Conservation (phyloP, 2,797 vertebrate species). For the Myotis daubentonii region DNA sequence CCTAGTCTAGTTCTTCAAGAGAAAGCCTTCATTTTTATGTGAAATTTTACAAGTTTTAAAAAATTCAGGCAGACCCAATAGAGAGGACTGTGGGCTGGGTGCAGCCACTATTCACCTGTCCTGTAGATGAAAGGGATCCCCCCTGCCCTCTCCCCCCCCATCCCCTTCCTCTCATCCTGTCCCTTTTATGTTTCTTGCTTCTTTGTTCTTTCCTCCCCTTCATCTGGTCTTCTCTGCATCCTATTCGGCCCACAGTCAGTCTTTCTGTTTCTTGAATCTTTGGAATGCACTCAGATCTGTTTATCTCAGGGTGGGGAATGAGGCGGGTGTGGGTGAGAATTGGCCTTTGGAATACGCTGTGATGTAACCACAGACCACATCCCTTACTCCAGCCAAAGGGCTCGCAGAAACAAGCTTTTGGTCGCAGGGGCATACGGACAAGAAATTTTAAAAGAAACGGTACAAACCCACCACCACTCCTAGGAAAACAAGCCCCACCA, state of each 20-base stretch:
- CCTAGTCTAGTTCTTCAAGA: not conserved
- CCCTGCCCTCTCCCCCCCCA: not conserved
- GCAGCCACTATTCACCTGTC: not conserved
- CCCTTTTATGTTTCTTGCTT: not conserved
- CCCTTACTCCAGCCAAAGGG: conserved; percentile 47
- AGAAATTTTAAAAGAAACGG: not conserved
- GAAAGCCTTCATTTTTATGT: conserved; percentile 3
- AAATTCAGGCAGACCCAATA: not conserved
- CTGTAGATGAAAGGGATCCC: not conserved
- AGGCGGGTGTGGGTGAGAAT: conserved; percentile 38
- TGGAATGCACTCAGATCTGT: conserved; percentile 1
- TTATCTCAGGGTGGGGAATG: conserved; percentile 20
- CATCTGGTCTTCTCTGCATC: not conserved
- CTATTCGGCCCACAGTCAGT: not conserved
- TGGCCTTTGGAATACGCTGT: conserved; percentile 46
- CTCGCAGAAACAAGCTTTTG: conserved; percentile 56
- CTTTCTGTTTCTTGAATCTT: not conserved
- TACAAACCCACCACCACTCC: not conserved
- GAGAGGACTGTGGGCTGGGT: not conserved
- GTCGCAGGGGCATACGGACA: not conserved
- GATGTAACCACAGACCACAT: conserved; percentile 66
- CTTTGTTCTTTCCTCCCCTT: not conserved
- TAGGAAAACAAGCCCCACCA: not conserved
- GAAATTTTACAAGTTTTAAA: not conserved
- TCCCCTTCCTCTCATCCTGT: not conserved